Base-by-base conservation (phyloP, 1,140 invertebrate genomes). In the Pachyrhynchus sulphureomaculatus region DNA sequence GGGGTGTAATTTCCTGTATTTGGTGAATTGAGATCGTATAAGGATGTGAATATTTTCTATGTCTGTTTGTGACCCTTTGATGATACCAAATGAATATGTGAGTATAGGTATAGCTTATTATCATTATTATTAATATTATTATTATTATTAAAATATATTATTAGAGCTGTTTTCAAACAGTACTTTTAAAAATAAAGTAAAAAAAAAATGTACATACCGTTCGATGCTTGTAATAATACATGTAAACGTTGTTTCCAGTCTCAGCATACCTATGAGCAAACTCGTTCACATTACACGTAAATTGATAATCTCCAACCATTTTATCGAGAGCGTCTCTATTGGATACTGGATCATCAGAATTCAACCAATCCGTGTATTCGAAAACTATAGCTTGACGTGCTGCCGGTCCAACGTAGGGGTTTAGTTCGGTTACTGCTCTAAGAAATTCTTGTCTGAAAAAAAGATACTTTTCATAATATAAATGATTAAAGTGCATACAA, bases 271-370 rank as follows among this genome's bases (percentile, higher is more conserved):
- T 81, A 67, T 90, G 85, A 1, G 94, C 92, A 72, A 91, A 89
- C 71, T 97, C 91, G 76, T 96, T 95, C 24, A 96, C 91, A 70
- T 91, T 89, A 79, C 96, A 99, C 0, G 94, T 93, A 76, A 98
- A 98, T 68, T 96, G 92, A 73, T 92, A 95, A 77, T 99, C 96
- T 2, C 95, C 95, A n/a, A 98, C 92, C 78, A 97, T 93, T 74
- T 93, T 93, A 72, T 96, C 94, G 21, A 96, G 79, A 9, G 89
- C 87, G 71, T 94, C 86, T 37, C 91, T 81, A 76, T 96, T 95
- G 55, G 84, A 85, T 17, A 88, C 82, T 0, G 89, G 86, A 79
- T 97, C 91, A 56, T 95, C 87, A 0, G 91, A 90, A 70, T 90
- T 88, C 34, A 90, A 76, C 94, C 94, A 96, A 78, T 96, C 86